Conservation (phyloP, 1,140 invertebrate genomes). For the Olivierus martensii region DNA sequence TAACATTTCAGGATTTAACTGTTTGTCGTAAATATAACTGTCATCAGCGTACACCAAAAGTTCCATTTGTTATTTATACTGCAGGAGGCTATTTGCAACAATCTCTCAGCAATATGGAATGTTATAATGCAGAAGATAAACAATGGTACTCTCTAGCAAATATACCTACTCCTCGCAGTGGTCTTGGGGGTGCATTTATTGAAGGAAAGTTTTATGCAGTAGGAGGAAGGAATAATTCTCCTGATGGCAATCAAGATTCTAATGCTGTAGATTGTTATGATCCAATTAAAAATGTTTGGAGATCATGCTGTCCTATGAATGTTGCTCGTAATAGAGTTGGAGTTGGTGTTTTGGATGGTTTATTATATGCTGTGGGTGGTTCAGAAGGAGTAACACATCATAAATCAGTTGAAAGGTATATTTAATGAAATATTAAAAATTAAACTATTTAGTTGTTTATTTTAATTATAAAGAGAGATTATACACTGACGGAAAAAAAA, state of each 20-base stretch:
- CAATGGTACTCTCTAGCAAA: slow-evolving; percentile 63
- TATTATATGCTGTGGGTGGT: slow-evolving; percentile 82
- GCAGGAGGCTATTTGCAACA: slow-evolving; percentile 75
- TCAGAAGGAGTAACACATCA: slow-evolving; percentile 67
- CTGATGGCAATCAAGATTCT: slow-evolving; percentile 52
- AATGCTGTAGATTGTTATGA: slow-evolving; percentile 90
- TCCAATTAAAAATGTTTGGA: slow-evolving; percentile 92
- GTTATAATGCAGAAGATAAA: slow-evolving; percentile 69
- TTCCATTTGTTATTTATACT: slow-evolving; percentile 71
- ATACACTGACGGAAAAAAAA: no score
- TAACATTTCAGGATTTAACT: slow-evolving; percentile 56
- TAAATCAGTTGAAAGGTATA: slow-evolving; percentile 71
- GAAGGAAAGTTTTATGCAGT: slow-evolving; percentile 74
- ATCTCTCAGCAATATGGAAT: slow-evolving; percentile 71
- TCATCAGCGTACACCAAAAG: slow-evolving; percentile 68
- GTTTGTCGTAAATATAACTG: slow-evolving; percentile 63
- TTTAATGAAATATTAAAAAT: neutral
- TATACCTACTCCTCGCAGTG: slow-evolving; percentile 67
- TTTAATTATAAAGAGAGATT: no score
- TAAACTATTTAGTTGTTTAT: neutral
- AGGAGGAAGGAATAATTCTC: slow-evolving; percentile 76
- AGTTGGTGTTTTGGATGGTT: slow-evolving; percentile 88
- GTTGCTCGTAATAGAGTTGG: slow-evolving; percentile 94
- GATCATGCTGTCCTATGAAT: slow-evolving; percentile 94
- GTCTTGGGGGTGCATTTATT: slow-evolving; percentile 65